Evolutionary conservation across 2,797 vertebrate species (phyloP).

Genomic region (Dendrocincla fuliginosa): DNA sequence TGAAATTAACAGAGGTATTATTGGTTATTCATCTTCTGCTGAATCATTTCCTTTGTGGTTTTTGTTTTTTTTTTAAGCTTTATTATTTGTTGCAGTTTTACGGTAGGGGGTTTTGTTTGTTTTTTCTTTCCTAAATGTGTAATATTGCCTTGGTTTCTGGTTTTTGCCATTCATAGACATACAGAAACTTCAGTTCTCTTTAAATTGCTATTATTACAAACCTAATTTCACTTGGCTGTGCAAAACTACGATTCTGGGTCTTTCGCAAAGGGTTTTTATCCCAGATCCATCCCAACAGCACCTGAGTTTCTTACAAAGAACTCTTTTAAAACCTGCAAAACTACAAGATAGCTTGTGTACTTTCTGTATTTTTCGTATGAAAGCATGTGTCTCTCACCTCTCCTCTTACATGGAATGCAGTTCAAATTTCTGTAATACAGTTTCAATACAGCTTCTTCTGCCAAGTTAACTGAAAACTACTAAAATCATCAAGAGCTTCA

Average conservation of each 20-base stretch:
- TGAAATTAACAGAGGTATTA: neutral
- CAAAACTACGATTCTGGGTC: neutral
- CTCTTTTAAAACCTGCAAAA: neutral
- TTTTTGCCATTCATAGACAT: neutral
- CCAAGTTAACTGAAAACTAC: neutral
- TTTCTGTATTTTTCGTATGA: neutral
- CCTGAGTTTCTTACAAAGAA: neutral
- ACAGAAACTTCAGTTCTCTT: neutral
- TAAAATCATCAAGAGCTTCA: neutral
- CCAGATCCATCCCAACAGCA: neutral
- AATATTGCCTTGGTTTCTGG: neutral
- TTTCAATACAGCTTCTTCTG: neutral
- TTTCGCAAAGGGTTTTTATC: neutral
- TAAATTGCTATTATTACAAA: neutral
- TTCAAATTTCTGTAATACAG: neutral
- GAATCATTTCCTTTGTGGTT: neutral
- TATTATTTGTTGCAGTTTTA: neutral
- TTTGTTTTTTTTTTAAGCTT: neutral
- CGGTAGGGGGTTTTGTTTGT: accelerated
- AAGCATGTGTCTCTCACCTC: neutral
- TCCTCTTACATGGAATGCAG: neutral
- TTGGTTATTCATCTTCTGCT: neutral
- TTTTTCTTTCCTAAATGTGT: neutral
- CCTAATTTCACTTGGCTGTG: neutral
- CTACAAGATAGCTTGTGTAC: neutral